A percentile compares a stretch with the other conserved stretches of the same genome.
These are phyloP conservation scores for Mormyrops attenuatus DNA, from an alignment of 2,797 vertebrate species.

Conservation along the genomic window DNA sequence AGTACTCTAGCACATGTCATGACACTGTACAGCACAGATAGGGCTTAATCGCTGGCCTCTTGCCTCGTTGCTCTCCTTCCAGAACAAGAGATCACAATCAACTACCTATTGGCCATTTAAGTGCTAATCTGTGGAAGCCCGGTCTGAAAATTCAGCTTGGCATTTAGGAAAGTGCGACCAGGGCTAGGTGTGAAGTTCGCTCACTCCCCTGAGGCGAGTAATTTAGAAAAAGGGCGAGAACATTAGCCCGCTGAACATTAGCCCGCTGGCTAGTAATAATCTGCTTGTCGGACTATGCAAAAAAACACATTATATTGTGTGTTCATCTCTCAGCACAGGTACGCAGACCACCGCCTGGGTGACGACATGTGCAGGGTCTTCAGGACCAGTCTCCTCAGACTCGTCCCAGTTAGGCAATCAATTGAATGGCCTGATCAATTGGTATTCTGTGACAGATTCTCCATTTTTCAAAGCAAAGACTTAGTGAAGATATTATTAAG, in stretches of 20 bases:
- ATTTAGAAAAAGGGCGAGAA: neutral
- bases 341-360: neutral
- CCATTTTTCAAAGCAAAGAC: neutral
- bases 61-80: neutral
- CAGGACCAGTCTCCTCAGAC: neutral
- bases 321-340: neutral
- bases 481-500: neutral
- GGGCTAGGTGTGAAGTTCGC: neutral
- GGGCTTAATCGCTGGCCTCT: neutral
- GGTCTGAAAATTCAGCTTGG: slow-evolving; percentile 29
- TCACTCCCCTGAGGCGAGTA: neutral
- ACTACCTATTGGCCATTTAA: neutral
- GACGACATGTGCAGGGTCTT: neutral
- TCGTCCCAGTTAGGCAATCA: neutral
- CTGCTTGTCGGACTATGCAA: neutral
- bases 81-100: neutral
- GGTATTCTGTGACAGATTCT: neutral
- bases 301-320: neutral
- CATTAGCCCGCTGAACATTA: neutral
- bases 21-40: neutral
- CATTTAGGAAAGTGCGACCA: neutral
- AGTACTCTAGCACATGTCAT: neutral
- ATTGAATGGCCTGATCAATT: neutral
- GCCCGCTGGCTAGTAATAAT: neutral
- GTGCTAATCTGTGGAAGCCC: slow-evolving; percentile 54